Evolutionary conservation across 2,888 invertebrate genomes (phyloP), one percentile per base, ranked within the genome.

Genomic region (Hydraecia micacea): DNA sequence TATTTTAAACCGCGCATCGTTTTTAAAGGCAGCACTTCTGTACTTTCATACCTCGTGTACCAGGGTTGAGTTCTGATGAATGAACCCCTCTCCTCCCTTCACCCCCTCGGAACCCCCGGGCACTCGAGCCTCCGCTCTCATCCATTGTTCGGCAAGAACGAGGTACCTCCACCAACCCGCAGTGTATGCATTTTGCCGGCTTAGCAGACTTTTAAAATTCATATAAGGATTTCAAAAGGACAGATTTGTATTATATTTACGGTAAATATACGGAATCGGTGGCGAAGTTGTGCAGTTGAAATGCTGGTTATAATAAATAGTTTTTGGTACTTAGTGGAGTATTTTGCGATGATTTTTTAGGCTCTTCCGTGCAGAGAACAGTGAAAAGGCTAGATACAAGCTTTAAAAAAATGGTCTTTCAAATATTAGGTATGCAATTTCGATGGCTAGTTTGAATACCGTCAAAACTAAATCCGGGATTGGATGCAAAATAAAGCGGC

Each of bases 81-180:
- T 86, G 83, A 83, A 79, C 75, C 74, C 78, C 79, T 25, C 77
- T 82, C 76, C 86, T 85, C 84, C 77, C 87, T 83, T 79, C 71
- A 21, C 58, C 81, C 73, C 87, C 83, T 84, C 71, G 36, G 77
- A 85, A 72, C 85, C 88, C 87, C 86, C 87, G 77, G 86, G 87
- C 87, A 84, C 90, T 89, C 85, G 79, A 87, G 85, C 77, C 87
- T 83, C 73, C 88, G 90, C 93, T 91, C 93, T 93, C 92, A 89
- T 92, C 94, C 91, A 94, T 94, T 94, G 94, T 94, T 92, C 89
- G 91, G 84, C 82, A 88, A 91, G 90, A 90, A 90, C 90, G 90
- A 86, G 81, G 77, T 66, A 79, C 84, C 81, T 82, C 75, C 80
- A 66, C 69, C 65, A 83, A 85, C 73, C 76, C 83, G 87, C 84